phyloP scores from a whole-genome alignment of 2,797 vertebrate genomes.

The Ctenopoma multispine region DNA sequence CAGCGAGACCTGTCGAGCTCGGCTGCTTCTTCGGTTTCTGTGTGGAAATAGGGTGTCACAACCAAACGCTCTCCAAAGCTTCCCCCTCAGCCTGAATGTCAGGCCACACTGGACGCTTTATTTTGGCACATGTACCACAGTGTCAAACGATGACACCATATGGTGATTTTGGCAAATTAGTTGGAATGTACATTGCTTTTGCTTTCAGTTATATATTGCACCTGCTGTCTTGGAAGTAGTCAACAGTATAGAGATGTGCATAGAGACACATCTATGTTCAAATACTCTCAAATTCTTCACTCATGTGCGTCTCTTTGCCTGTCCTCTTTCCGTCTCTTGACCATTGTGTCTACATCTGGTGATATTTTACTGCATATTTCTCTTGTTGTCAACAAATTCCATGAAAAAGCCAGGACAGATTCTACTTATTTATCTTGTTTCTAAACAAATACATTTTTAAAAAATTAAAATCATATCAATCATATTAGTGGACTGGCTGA shows the following conservation, averaged over 20 bases:
- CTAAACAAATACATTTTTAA: not conserved
- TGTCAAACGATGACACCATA: not conserved
- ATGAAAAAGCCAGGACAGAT: not conserved
- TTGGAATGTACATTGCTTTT: not conserved
- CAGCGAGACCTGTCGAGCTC: not conserved
- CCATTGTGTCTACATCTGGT: not conserved
- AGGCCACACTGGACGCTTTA: not conserved
- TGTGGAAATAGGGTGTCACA: not conserved
- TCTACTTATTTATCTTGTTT: not conserved
- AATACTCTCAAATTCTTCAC: not conserved
- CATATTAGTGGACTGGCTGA: not conserved
- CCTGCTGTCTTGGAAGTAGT: conserved; percentile 1
- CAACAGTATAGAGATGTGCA: not conserved
- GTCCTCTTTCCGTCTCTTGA: not conserved
- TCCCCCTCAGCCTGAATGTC: conserved; percentile 4
- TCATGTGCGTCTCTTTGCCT: not conserved
- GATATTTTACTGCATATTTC: not conserved
- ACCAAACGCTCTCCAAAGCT: not conserved
- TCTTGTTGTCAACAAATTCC: not conserved
- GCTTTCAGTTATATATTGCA: not conserved
- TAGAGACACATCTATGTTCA: not conserved
- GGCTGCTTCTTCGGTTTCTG: not conserved
- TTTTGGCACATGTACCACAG: not conserved
- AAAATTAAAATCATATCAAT: not conserved
- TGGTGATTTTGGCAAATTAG: not conserved